Conservation (phyloP, 2,797 vertebrate species). For the Eulemur albifrons region DNA sequence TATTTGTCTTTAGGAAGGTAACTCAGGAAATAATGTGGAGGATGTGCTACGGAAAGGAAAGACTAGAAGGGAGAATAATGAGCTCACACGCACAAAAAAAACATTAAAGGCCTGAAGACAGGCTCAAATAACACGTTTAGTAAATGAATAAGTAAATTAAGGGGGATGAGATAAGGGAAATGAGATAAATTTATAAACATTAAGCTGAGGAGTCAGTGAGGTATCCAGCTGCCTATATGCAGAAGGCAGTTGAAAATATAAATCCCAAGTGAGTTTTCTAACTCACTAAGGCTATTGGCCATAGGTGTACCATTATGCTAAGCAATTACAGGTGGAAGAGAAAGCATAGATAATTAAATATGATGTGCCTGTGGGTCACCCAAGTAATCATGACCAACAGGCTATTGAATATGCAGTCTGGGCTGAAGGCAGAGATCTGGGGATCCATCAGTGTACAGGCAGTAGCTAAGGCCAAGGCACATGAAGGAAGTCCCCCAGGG, state of each 20-base stretch:
- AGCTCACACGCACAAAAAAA: not conserved
- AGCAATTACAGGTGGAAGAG: not conserved
- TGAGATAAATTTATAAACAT: constrained; percentile 25
- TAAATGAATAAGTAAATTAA: not conserved
- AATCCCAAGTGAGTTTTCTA: not conserved
- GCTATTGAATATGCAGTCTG: not conserved
- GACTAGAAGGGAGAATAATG: not conserved
- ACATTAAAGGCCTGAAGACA: not conserved
- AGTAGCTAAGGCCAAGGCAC: not conserved
- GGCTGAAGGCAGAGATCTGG: not conserved
- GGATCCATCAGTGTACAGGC: not conserved
- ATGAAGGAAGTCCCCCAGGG: not conserved
- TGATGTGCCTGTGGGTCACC: not conserved
- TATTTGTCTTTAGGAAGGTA: constrained; percentile 15
- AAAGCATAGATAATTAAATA: not conserved
- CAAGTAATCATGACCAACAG: not conserved
- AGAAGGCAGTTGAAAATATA: not conserved
- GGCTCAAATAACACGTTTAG: not conserved
- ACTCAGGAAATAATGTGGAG: not conserved
- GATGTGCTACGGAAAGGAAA: not conserved
- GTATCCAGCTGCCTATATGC: not conserved
- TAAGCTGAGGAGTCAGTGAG: not conserved
- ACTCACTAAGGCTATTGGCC: not conserved
- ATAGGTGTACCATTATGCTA: not conserved
- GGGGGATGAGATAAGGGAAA: not conserved